Evolutionary conservation across 2,888 invertebrate species (phyloP).

Genomic region (Siphlonurus alternatus): DNA sequence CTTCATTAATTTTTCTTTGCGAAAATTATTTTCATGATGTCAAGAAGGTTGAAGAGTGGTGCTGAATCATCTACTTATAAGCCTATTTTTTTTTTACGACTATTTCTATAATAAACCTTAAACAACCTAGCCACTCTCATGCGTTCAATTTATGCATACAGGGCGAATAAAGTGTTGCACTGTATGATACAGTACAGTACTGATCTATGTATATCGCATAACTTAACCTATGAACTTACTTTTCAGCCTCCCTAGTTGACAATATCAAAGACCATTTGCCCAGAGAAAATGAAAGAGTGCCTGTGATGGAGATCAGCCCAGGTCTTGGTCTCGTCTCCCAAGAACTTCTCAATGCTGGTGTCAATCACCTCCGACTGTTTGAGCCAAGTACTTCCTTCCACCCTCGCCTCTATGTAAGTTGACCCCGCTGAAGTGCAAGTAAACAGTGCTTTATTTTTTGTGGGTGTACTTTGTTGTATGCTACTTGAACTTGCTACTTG

Average conservation of each 20-base stretch:
- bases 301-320: conserved; percentile 48
- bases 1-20: too few relatives aligned
- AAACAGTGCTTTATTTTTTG: too few relatives aligned
- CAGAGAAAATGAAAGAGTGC: not conserved
- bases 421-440: conserved; percentile 5
- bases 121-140: too few relatives aligned
- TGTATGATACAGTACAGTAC: not conserved
- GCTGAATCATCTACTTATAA: too few relatives aligned
- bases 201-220: not conserved
- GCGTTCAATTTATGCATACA: not conserved
- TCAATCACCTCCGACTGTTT: conserved; percentile 37
- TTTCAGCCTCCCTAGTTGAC: not conserved
- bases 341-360: conserved; percentile 34
- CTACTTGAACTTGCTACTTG: too few relatives aligned
- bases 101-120: too few relatives aligned
- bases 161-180: not conserved
- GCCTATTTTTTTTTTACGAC: too few relatives aligned
- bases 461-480: too few relatives aligned
- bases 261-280: not conserved
- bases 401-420: conserved; percentile 28
- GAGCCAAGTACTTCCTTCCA: conserved; percentile 37
- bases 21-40: too few relatives aligned
- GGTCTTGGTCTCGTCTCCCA: conserved; percentile 46
- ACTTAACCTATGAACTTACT: not conserved
- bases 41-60: too few relatives aligned